Evolutionary conservation across 2,797 vertebrate species (phyloP).

Genomic region (Melanotaenia boesemani): DNA sequence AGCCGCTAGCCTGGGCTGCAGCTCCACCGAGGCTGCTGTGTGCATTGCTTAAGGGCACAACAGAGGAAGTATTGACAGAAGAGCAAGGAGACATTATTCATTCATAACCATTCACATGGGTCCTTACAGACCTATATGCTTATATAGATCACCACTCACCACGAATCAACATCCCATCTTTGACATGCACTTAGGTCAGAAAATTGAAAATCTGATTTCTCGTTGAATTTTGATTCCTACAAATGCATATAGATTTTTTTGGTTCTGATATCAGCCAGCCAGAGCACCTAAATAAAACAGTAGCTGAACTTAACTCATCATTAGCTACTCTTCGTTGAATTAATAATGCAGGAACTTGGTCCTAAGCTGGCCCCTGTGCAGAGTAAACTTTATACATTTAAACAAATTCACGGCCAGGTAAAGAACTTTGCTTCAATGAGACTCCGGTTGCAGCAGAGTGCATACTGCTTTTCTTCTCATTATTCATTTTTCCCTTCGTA

Average conservation of each 20-base stretch:
- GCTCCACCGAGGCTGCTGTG: not conserved
- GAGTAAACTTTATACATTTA: not conserved
- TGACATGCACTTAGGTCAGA: not conserved
- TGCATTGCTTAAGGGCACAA: conserved; percentile 4
- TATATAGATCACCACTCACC: not conserved
- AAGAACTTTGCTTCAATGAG: not conserved
- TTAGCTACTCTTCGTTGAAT: conserved; percentile 1
- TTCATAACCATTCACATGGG: not conserved
- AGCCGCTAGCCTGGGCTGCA: not conserved
- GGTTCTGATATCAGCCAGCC: not conserved
- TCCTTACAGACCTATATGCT: no score
- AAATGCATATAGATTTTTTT: not conserved
- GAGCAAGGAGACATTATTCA: conserved; percentile 3
- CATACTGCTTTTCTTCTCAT: not conserved
- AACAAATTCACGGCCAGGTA: not conserved
- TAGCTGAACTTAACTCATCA: not conserved
- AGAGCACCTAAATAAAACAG: conserved; percentile 6
- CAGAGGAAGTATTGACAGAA: not conserved
- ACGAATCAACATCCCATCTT: not conserved
- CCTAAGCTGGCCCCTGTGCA: not conserved
- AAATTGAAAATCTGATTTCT: no score
- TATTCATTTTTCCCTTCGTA: not conserved
- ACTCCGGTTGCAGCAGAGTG: not conserved
- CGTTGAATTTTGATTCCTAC: not conserved
- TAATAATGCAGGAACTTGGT: not conserved